Evolutionary conservation across 1,140 invertebrate species (phyloP), one percentile per base, ranked within the genome.

Genomic region (Macrostomum lignano): DNA sequence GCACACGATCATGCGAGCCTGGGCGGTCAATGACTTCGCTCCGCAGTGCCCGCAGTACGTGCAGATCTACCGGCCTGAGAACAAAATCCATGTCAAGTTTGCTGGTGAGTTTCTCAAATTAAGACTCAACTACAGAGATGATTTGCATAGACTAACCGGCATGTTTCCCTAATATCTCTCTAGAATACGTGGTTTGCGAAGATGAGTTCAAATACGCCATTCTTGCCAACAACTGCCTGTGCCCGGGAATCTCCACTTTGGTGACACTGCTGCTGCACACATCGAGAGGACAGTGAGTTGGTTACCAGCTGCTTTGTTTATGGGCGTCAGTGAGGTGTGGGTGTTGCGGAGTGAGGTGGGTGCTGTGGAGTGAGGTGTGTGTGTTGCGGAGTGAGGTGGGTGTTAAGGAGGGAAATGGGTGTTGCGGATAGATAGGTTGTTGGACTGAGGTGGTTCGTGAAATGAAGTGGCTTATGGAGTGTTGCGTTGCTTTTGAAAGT

Each of bases 21-120:
- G 84, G 84, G 84, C 86, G 3, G 78, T 94, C 7, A 84, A 88
- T 55, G 86, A 94, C 56, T 93, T 86, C 57, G 81, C 82, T 0
- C 84, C 82, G 15, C 70, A 68, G 44, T 79, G 91, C 36, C 76
- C 79, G 17, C 82, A 93, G 60, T 93, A 91, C 58, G 79, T 94
- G 29, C 86, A 94, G 60, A 84, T 94, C 40, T 93, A 91, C 63
- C 64, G 81, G 49, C 78, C 82, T 22, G 82, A 94, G 59, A 91
- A 91, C 51, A 94, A 93, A 53, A 66, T 94, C 38, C 84, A 94
- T 61, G 82, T 94, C 13, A 84, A 88, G 56, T 93, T 93, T 56
- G 84, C 86, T 38, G 61, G 63, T 63, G n/a, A n/a, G n/a, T n/a
- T n/a, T n/a, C n/a, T n/a, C n/a, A n/a, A n/a, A n/a, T n/a, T n/a